These are phyloP conservation scores for Ramphastos sulfuratus DNA, from an alignment of 2,113 vertebrate species.

Conservation along the genomic window DNA sequence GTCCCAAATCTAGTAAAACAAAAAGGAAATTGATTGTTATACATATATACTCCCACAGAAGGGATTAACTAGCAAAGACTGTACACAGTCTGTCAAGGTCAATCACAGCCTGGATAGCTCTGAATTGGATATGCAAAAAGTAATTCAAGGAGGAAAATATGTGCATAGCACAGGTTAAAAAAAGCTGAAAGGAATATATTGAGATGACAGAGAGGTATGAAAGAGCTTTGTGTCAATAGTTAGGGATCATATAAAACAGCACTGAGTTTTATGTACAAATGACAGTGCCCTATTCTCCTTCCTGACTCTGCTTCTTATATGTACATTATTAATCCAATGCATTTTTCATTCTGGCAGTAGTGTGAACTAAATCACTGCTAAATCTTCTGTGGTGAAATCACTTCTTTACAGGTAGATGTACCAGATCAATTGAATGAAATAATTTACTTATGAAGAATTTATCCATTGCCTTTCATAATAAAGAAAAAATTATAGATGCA, in stretches of 20 bases:
- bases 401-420: conserved; percentile 4
- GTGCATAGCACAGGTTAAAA: not conserved
- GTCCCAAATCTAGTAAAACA: not conserved
- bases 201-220: not conserved
- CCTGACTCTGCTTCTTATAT: not conserved
- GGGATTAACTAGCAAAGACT: not conserved
- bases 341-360: conserved; percentile 43
- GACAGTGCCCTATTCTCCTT: not conserved
- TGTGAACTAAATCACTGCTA: conserved; percentile 23
- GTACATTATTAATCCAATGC: not conserved
- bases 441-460: not conserved
- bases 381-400: conserved; percentile 5
- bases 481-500: not conserved
- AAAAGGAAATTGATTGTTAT: not conserved
- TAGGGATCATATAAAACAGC: not conserved
- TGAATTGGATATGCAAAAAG: not conserved
- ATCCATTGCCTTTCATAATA: not conserved
- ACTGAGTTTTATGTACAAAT: not conserved
- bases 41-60: not conserved
- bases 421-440: conserved; percentile 1
- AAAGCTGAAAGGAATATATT: not conserved
- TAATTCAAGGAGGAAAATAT: not conserved
- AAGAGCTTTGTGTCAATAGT: not conserved
- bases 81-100: not conserved
- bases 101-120: not conserved